Percentiles rank a stretch among this genome's conserved stretches.
These are phyloP conservation scores for Nineta flava DNA, from an alignment of 2,888 invertebrate species.

Conservation along the genomic window DNA sequence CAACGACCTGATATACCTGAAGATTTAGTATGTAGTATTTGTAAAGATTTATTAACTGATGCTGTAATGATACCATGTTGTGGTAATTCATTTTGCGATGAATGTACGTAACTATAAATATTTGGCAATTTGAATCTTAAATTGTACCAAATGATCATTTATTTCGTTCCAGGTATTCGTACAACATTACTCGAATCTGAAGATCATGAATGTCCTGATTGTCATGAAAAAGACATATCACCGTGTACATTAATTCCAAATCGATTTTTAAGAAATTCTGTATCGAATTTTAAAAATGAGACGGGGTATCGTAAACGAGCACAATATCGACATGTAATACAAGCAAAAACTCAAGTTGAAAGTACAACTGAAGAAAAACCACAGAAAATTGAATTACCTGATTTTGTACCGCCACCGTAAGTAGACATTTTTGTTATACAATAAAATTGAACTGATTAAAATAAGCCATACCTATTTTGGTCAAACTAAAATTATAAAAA, in stretches of 20 bases:
- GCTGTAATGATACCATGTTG: conserved; percentile 98
- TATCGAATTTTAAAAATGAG: conserved; percentile 79
- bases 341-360: conserved; percentile 7
- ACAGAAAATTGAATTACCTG: conserved; percentile 5
- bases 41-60: conserved; percentile 81
- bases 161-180: conserved; percentile 53
- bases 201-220: conserved; percentile 89
- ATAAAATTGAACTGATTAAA: not conserved
- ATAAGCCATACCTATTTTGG: no score
- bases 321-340: conserved; percentile 9
- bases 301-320: conserved; percentile 64
- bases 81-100: conserved; percentile 96
- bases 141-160: not conserved
- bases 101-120: conserved; percentile 53
- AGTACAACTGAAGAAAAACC: conserved; percentile 10
- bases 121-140: not conserved
- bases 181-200: conserved; percentile 80
- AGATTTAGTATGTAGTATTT: conserved; percentile 82
- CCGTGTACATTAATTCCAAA: conserved; percentile 89
- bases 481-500: no score
- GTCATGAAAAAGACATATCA: conserved; percentile 81
- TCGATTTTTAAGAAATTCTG: conserved; percentile 73
- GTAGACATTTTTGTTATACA: conserved; percentile 1
- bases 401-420: conserved; percentile 7
- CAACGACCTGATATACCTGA: conserved; percentile 67